Percentiles rank a stretch among this genome's conserved stretches.
phyloP scores from a whole-genome alignment of 2,888 invertebrate species.

The Eledona agricola region DNA sequence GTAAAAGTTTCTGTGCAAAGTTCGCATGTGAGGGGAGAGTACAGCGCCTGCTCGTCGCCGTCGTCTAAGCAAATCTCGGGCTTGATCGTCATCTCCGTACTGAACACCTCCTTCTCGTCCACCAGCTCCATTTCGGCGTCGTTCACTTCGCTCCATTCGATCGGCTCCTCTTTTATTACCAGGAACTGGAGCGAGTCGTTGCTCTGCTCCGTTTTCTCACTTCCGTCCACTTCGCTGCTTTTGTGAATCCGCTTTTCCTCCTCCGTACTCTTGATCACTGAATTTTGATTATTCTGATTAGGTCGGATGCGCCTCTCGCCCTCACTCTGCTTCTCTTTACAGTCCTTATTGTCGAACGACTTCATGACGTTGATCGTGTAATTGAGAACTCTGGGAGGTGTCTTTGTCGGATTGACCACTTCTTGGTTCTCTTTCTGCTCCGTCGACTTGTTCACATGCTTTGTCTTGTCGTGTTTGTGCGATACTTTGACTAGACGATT shows the following conservation, averaged over 20 bases:
- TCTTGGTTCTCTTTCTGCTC: slow-evolving; percentile 8
- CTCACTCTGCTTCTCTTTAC: slow-evolving; percentile 19
- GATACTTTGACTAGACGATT: slow-evolving; percentile 47
- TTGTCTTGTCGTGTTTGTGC: slow-evolving; percentile 12
- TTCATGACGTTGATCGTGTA: slow-evolving; percentile 43
- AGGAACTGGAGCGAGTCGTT: slow-evolving; percentile 55
- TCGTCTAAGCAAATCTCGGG: slow-evolving; percentile 64
- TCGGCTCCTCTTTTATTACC: slow-evolving; percentile 69
- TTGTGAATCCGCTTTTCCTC: slow-evolving; percentile 33
- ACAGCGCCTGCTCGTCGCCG: slow-evolving; percentile 63
- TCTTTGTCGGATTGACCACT: not conserved
- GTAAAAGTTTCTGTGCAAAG: slow-evolving; percentile 85
- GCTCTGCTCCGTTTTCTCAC: slow-evolving; percentile 26
- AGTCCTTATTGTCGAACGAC: slow-evolving; percentile 35
- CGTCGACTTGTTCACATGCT: not conserved
- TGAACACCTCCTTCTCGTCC: slow-evolving; percentile 73
- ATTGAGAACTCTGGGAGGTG: slow-evolving; percentile 42
- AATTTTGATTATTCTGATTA: slow-evolving; percentile 31
- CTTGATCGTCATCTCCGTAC: slow-evolving; percentile 75
- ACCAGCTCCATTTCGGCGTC: slow-evolving; percentile 67
- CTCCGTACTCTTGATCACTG: slow-evolving; percentile 39
- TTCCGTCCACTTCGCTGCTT: slow-evolving; percentile 35
- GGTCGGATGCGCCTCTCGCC: slow-evolving; percentile 5
- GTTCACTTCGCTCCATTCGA: slow-evolving; percentile 76
- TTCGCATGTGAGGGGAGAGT: slow-evolving; percentile 83